These are phyloP conservation scores for Epizoanthus stellaris DNA, from an alignment of 92 coral and sea anemone species.

Conservation along the genomic window DNA sequence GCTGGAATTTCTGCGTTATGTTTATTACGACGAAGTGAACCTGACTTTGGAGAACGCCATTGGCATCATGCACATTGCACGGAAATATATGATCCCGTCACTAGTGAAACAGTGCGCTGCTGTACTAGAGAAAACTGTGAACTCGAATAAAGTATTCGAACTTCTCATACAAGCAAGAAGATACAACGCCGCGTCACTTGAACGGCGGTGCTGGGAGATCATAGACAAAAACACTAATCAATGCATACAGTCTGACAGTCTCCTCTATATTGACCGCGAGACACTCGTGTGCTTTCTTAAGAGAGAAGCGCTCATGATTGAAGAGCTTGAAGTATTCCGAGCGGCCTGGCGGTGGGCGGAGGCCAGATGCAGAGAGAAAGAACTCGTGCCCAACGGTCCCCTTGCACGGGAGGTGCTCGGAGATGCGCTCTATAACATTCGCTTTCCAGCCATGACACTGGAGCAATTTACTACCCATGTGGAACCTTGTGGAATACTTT, in stretches of 20 bases:
- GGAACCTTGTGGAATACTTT: conserved; percentile 58
- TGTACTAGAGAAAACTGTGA: conserved; percentile 49
- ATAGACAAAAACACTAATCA: conserved; percentile 57
- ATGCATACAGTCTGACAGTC: conserved; percentile 55
- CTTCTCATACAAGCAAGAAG: conserved; percentile 64
- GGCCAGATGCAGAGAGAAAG: conserved; percentile 57
- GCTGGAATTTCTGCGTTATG: conserved; percentile 66
- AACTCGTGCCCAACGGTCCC: conserved; percentile 43
- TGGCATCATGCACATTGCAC: conserved; percentile 67
- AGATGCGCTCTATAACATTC: conserved; percentile 58
- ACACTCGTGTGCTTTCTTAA: conserved; percentile 59
- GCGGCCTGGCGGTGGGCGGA: conserved; percentile 71
- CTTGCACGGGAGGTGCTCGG: conserved; percentile 61
- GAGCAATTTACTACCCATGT: conserved; percentile 55
- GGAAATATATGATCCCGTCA: conserved; percentile 68
- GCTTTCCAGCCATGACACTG: conserved; percentile 72
- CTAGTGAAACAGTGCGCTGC: conserved; percentile 59
- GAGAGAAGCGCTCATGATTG: conserved; percentile 64
- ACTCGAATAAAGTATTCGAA: conserved; percentile 57
- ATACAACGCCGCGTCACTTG: conserved; percentile 60
- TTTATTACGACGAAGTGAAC: conserved; percentile 66
- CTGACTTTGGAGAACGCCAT: conserved; percentile 64
- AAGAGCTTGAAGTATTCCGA: conserved; percentile 65
- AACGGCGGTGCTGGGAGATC: conserved; percentile 69
- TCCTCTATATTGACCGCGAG: conserved; percentile 56